phyloP scores from a whole-genome alignment of 2,797 vertebrate species.

The Rousettus madagascariensis region DNA sequence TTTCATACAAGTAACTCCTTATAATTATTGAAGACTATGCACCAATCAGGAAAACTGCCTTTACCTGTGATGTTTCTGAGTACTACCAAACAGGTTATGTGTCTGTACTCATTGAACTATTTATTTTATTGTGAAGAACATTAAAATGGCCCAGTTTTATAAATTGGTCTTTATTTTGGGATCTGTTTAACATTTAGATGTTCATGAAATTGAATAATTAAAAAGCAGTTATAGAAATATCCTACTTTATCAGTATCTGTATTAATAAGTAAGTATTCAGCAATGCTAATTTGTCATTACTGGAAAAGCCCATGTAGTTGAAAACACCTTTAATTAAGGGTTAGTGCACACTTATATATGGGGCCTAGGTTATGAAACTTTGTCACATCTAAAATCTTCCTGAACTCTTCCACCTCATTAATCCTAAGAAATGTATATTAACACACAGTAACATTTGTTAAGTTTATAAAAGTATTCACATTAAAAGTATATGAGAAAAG shows the following conservation, averaged over 20 bases:
- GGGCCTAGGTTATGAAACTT: not conserved
- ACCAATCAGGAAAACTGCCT: not conserved
- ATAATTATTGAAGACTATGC: not conserved
- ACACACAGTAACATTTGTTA: not conserved
- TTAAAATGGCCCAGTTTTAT: conserved; percentile 71
- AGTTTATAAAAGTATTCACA: not conserved
- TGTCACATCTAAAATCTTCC: not conserved
- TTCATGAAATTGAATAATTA: conserved; percentile 6
- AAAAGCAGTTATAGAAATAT: conserved; percentile 5
- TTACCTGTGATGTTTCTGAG: conserved; percentile 45
- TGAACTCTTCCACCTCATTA: not conserved
- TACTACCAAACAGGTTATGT: not conserved
- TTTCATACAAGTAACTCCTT: not conserved
- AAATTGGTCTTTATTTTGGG: not conserved
- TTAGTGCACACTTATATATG: not conserved
- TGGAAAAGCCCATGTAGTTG: not conserved
- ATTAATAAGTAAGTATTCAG: not conserved
- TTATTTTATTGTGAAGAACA: conserved; percentile 24
- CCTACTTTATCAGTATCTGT: not conserved
- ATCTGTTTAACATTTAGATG: not conserved
- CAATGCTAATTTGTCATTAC: not conserved
- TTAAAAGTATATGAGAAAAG: not conserved
- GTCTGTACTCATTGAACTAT: conserved; percentile 23
- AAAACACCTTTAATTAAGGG: conserved; percentile 9
- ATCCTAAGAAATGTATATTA: not conserved